These are phyloP conservation scores for Platyrinchus mystaceus DNA, from an alignment of 2,797 vertebrate species.

Conservation along the genomic window DNA sequence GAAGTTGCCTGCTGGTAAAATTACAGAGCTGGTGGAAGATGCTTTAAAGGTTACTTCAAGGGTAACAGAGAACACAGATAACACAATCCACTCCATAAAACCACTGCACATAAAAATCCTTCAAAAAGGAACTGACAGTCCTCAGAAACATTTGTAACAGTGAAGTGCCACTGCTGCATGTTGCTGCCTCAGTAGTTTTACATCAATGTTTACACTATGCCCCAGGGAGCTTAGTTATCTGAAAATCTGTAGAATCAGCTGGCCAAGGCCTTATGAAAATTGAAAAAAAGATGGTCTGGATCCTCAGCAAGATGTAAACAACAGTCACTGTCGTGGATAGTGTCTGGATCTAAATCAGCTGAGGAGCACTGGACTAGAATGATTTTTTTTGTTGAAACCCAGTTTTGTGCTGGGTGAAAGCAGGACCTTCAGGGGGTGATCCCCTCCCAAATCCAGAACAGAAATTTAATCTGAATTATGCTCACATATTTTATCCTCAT, in stretches of 20 bases:
- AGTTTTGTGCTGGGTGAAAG: background rate
- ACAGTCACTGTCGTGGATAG: background rate
- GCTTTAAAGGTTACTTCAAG: background rate
- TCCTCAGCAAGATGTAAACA: background rate
- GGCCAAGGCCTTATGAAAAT: background rate
- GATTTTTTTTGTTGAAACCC: background rate
- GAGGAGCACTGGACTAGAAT: background rate
- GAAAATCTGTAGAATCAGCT: background rate
- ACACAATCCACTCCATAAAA: background rate
- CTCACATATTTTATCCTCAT: background rate
- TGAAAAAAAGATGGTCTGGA: background rate
- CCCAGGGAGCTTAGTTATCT: background rate
- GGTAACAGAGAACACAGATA: background rate
- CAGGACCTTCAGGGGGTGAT: background rate
- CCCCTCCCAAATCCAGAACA: background rate
- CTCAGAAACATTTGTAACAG: background rate
- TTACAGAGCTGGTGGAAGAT: background rate
- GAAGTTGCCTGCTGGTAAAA: background rate
- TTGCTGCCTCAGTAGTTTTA: background rate
- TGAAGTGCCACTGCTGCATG: background rate
- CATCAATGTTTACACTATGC: background rate
- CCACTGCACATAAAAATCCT: background rate
- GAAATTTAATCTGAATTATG: background rate
- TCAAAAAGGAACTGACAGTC: background rate
- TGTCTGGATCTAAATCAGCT: background rate